Conservation (phyloP, 2,113 vertebrate species). For the Ictalurus punctatus region DNA sequence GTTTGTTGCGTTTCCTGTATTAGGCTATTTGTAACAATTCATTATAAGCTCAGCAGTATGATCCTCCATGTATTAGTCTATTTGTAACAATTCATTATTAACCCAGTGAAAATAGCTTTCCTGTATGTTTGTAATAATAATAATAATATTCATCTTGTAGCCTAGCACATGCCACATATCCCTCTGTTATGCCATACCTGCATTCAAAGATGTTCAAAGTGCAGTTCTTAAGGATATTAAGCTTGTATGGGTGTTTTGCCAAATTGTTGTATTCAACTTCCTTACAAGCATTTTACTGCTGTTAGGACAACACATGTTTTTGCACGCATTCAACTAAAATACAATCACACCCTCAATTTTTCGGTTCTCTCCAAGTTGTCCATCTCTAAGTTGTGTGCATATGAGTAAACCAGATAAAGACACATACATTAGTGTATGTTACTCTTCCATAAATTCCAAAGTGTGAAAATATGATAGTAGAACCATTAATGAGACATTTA, state of each 20-base stretch:
- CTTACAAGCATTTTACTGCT: neutral
- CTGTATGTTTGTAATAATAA: neutral
- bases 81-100: neutral
- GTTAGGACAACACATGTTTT: neutral
- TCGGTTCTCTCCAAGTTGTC: neutral
- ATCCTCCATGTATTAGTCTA: neutral
- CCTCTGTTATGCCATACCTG: neutral
- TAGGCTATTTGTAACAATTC: neutral
- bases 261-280: neutral
- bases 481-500: neutral
- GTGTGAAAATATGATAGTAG: neutral
- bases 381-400: neutral
- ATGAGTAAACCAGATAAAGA: neutral
- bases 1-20: neutral
- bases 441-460: neutral
- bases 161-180: neutral
- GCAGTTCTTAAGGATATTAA: neutral
- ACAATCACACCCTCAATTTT: neutral
- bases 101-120: neutral
- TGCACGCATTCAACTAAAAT: neutral
- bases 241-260: neutral
- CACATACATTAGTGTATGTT: neutral
- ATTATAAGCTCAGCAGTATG: neutral
- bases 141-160: neutral
- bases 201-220: neutral